A percentile compares a stretch with the other conserved stretches of the same genome.
Conservation (phyloP, 92 coral and sea anemone species). For the Zoanthus gigantus region DNA sequence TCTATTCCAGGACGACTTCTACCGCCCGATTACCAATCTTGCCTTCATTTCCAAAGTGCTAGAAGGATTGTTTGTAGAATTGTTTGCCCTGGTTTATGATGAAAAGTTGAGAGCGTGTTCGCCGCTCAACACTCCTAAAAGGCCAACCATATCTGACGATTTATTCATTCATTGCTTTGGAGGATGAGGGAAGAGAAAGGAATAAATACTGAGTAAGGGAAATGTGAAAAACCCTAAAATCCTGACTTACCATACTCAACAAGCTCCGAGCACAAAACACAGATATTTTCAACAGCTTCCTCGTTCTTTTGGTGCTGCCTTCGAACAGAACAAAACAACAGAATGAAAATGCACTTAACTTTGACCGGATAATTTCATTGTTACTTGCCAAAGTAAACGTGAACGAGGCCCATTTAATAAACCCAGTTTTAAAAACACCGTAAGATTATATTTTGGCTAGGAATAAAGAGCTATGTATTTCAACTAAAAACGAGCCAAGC, state of each 20-base stretch:
- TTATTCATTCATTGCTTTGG: background rate
- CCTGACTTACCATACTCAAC: conserved; percentile 70
- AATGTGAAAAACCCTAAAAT: too few relatives aligned
- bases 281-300: conserved; percentile 94
- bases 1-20: too few relatives aligned
- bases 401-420: background rate
- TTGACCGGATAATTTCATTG: background rate
- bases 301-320: conserved; percentile 84
- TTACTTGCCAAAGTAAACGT: background rate
- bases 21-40: too few relatives aligned
- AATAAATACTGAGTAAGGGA: too few relatives aligned
- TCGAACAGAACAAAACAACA: background rate
- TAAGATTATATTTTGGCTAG: background rate
- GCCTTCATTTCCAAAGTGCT: too few relatives aligned
- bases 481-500: too few relatives aligned
- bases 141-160: background rate
- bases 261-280: conserved; percentile 93
- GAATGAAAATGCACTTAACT: background rate
- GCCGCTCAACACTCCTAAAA: background rate
- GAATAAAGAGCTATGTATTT: background rate
- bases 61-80: too few relatives aligned
- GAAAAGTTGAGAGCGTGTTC: too few relatives aligned
- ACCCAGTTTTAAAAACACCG: too few relatives aligned
- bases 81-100: too few relatives aligned
- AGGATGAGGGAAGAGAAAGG: background rate